Evolutionary conservation across 2,797 vertebrate genomes (phyloP).

Genomic region (Pyrocephalus nanus): DNA sequence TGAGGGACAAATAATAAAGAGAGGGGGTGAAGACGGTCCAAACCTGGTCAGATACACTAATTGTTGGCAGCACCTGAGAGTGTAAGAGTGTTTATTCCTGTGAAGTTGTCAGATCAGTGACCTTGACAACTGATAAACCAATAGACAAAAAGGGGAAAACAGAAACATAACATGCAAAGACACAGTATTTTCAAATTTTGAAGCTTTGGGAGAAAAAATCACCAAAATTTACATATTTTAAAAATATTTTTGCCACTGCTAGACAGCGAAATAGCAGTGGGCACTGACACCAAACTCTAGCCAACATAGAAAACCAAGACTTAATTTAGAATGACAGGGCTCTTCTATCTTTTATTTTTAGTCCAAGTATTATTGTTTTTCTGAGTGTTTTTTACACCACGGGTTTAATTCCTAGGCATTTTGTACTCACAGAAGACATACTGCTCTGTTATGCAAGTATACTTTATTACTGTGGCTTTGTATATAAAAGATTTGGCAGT

Average conservation of each 20-base stretch:
- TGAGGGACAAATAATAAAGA: neutral
- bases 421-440: neutral
- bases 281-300: neutral
- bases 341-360: neutral
- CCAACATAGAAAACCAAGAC: neutral
- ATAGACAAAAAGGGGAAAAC: neutral
- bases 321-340: neutral
- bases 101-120: accelerated
- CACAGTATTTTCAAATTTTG: neutral
- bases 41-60: neutral
- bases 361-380: neutral
- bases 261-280: neutral
- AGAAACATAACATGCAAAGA: neutral
- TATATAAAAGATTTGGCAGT: neutral
- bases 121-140: neutral
- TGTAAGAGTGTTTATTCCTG: neutral
- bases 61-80: accelerated
- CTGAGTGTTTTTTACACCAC: neutral
- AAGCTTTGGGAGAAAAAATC: neutral
- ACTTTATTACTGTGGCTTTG: neutral
- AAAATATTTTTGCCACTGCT: neutral
- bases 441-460: neutral
- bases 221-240: neutral
- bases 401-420: neutral
- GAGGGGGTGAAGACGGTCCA: neutral